Evolutionary conservation across 2,888 invertebrate species (phyloP).

Genomic region (Harpalus rufipes): DNA sequence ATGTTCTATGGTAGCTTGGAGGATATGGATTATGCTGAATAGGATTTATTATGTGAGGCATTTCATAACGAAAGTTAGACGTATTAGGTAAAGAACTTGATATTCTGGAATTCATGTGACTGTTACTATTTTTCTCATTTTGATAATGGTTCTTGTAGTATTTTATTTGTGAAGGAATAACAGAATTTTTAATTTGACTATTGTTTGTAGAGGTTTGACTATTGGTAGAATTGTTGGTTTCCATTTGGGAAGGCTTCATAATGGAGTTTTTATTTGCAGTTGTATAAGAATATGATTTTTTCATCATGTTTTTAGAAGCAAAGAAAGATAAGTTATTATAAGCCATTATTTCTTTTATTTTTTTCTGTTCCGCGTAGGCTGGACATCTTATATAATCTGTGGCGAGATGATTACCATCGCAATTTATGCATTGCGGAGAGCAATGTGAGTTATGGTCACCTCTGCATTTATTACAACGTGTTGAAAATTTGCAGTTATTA

Average conservation of each 20-base stretch:
- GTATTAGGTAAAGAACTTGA: not conserved
- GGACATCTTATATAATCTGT: not conserved
- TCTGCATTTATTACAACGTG: constrained; percentile 11
- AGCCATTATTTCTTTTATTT: constrained; percentile 17
- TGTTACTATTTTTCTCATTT: not conserved
- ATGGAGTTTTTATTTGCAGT: not conserved
- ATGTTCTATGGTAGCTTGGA: not conserved
- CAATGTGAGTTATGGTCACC: not conserved
- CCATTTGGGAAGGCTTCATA: not conserved
- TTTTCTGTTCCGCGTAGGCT: not conserved
- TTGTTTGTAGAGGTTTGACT: not conserved
- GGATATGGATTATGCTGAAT: constrained; percentile 1
- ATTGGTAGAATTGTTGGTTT: not conserved
- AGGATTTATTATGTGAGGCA: not conserved
- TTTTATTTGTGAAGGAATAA: not conserved
- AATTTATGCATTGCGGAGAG: not conserved
- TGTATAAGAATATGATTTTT: constrained; percentile 9
- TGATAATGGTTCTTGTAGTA: not conserved
- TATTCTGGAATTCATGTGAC: not conserved
- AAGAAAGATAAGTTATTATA: constrained; percentile 5
- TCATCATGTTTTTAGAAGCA: not conserved
- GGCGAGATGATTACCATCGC: constrained; percentile 1
- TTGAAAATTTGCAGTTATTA: constrained; percentile 11
- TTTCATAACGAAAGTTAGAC: not conserved
- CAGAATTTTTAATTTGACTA: not conserved